Conservation (phyloP, 2,888 invertebrate species). For the Ophioninae sp. region DNA sequence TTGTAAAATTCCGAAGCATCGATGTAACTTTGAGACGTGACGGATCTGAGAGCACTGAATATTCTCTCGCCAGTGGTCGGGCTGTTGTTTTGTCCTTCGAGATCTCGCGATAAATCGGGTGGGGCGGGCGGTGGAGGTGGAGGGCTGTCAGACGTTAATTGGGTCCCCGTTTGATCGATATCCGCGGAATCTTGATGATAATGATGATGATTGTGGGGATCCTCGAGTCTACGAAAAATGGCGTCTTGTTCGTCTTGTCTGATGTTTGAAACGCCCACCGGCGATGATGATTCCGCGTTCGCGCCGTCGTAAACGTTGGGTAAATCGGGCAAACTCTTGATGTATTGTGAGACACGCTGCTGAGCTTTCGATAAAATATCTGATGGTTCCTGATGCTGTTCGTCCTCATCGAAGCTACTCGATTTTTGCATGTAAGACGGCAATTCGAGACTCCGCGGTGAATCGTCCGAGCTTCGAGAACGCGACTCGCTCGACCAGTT, state of each 20-base stretch:
- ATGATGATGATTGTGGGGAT: constrained; percentile 13
- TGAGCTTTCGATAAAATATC: constrained; percentile 66
- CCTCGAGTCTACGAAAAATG: constrained; percentile 48
- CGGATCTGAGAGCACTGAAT: constrained; percentile 77
- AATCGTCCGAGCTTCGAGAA: constrained; percentile 56
- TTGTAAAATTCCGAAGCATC: constrained; percentile 80
- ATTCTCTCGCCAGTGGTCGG: constrained; percentile 79
- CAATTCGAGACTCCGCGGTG: constrained; percentile 74
- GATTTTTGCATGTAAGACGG: constrained; percentile 69
- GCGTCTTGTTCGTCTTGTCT: constrained; percentile 45
- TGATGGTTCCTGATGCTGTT: constrained; percentile 42
- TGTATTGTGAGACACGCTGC: constrained; percentile 76
- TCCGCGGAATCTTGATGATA: constrained; percentile 16
- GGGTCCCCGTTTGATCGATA: constrained; percentile 2
- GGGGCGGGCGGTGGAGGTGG: constrained; percentile 77
- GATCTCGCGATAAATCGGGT: constrained; percentile 69
- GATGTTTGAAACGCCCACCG: background rate
- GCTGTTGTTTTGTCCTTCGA: constrained; percentile 67
- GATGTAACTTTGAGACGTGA: constrained; percentile 78
- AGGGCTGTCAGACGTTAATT: constrained; percentile 64
- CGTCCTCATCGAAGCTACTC: constrained; percentile 62
- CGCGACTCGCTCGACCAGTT: constrained; percentile 65
- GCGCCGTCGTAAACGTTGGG: constrained; percentile 67
- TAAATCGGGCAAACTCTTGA: constrained; percentile 77
- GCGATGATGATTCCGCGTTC: constrained; percentile 58